Base-by-base conservation (phyloP, 2,797 vertebrate genomes). In the Sebastes flavidus region DNA sequence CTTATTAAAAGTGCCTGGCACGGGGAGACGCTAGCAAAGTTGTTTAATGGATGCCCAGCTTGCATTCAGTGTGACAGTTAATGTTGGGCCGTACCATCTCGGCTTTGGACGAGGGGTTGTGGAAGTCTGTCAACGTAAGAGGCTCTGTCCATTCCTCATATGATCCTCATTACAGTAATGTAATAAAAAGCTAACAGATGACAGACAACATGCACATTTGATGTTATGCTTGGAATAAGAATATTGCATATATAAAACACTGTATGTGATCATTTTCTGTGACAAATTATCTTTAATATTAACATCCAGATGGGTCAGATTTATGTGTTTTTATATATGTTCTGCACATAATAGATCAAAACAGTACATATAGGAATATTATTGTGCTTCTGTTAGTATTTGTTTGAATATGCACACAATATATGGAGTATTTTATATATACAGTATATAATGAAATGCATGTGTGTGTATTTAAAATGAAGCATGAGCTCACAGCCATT, bases 1-100 rank as follows among this genome's bases (percentile, higher is more conserved):
- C 95, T 96, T 96, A 95, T 96, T 95, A 96, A 96, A 96, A 95
- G 94, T 94, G 94, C 78, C 91, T 96, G 95, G 95, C 95, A 95
- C 89, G 55, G 85, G 89, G 89, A 94, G 92, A 94, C 82, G 91
- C 92, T 91, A 90, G 93, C 94, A 92, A 95, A 94, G 91, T 94
- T 94, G 94, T 92, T 95, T 93, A 94, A 93, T 94, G 91, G 91
- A 92, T 94, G 93, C 94, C 92, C 94, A 94, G 92, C 92, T 92
- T 91, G 87, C 93, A 93, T 95, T 94, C 92, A 85, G 91, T 88
- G 78, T 94, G 93, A 95, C 91, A 93, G 93, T 94, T 93, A 94
- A 95, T 93, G 89, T 80, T 65, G 93, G 94, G 83, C 70, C 32
- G 68, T 91, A 95, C 94, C 93, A 93, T 87, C 72, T 89, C 81